Base-by-base conservation (phyloP, 64 coral and sea anemone species). In the Acropora tenuis region DNA sequence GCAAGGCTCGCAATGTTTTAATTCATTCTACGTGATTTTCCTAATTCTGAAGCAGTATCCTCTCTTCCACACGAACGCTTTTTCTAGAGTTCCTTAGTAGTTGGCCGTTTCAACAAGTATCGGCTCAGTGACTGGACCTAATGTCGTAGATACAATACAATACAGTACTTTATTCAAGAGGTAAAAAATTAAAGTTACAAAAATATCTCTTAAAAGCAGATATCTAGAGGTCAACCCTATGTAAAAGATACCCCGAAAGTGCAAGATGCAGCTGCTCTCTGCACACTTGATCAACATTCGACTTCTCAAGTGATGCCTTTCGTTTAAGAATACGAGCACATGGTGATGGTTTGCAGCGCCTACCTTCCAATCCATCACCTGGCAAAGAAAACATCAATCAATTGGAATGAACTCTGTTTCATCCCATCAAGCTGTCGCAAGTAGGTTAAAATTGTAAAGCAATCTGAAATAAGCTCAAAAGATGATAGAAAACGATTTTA, bases 1-100 rank as follows among this genome's bases (percentile, higher is more conserved):
- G 83, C 55, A 93, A 87, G 7, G 67, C 44, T 77, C 89, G 83
- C n/a, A 93, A 47, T 3, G 92, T 89, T 75, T 89, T 88, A 17
- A 93, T 89, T 18, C 86, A 86, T 88, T 88, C 86, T 48, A 88
- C 55, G 5, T 88, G 86, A 47, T 77, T 88, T 8, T 88, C 86
- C 30, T 50, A 78, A 47, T 65, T 76, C 75, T 16, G 86, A 44
- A 2, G 75, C 73, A 2, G 75, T 50, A 6, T 48, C 82, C 8
- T 47, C 72, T 71, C 47, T 85, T 6, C 91, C 83, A 12, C 77
- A 61, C 1, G 91, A 86, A 9, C 74, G 75, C 48, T 76, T 87
- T 41, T 46, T 92, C 6, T 73, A 46, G 6, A 74, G 8, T 4
- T 93, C 91, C 74, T 87, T 86, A 2, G 83, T 77, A 8, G 91